Percentiles rank a stretch among this genome's conserved stretches.
Evolutionary conservation across 2,797 vertebrate genomes (phyloP).

Genomic region (Alectoris magna): DNA sequence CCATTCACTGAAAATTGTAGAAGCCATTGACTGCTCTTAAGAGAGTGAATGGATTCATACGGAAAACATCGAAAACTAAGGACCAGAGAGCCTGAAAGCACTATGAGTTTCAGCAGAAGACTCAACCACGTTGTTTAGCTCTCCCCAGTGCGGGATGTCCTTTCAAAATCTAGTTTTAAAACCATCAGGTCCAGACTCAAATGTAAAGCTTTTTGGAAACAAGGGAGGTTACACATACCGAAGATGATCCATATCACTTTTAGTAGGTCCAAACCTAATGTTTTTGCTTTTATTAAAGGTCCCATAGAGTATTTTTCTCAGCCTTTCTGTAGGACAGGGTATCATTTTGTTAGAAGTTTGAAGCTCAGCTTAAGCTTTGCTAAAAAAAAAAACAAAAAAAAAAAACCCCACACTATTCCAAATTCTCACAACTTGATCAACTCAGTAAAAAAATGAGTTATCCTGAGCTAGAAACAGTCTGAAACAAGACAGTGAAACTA

Average conservation of each 20-base stretch:
- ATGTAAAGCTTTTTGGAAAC: background rate
- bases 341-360: background rate
- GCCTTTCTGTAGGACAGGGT: background rate
- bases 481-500: background rate
- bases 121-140: background rate
- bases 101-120: background rate
- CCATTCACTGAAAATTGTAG: background rate
- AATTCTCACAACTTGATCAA: background rate
- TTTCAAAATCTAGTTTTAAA: background rate
- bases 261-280: background rate
- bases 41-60: background rate
- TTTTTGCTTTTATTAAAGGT: background rate
- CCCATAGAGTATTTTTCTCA: background rate
- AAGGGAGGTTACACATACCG: background rate
- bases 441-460: background rate
- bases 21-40: background rate
- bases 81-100: background rate
- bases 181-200: background rate
- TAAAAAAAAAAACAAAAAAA: background rate
- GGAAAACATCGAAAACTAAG: background rate
- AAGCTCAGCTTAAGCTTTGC: background rate
- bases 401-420: background rate
- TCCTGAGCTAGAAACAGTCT: slow-evolving; percentile 40
- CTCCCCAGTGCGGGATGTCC: background rate
- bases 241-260: background rate